These are phyloP conservation scores for Drymodes brunneopygia DNA, from an alignment of 2,113 vertebrate species.

Conservation along the genomic window DNA sequence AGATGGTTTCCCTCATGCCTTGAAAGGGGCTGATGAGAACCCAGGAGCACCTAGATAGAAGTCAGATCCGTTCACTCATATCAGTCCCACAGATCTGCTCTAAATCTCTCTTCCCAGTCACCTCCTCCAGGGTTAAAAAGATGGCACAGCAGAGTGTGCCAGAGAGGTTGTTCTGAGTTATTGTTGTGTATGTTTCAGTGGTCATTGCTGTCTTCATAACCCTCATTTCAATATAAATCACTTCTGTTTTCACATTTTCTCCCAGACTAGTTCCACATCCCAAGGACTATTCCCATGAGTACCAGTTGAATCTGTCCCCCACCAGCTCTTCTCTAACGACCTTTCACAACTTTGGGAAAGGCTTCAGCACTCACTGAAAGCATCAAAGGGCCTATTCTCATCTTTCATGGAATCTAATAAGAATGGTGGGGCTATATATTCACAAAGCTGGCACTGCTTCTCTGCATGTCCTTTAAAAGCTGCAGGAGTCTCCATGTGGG, in stretches of 20 bases:
- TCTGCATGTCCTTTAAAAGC: slow-evolving; percentile 28
- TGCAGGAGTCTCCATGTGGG: slow-evolving; percentile 7
- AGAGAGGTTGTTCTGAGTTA: slow-evolving; percentile 8
- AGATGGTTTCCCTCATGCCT: not conserved
- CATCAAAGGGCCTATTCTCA: slow-evolving; percentile 46
- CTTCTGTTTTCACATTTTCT: slow-evolving; percentile 24
- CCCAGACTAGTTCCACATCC: not conserved
- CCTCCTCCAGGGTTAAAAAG: slow-evolving; percentile 54
- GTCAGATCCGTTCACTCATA: slow-evolving; percentile 1
- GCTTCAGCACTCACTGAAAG: slow-evolving; percentile 28
- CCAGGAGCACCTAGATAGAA: slow-evolving; percentile 50
- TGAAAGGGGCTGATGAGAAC: slow-evolving; percentile 48
- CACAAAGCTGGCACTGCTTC: slow-evolving; percentile 39
- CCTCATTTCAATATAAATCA: slow-evolving; percentile 37
- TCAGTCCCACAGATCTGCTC: slow-evolving; percentile 30
- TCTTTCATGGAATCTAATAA: slow-evolving; percentile 48
- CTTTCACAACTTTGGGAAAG: slow-evolving; percentile 40
- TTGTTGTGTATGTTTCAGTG: slow-evolving; percentile 38
- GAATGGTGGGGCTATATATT: slow-evolving; percentile 46
- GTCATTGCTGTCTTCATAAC: slow-evolving; percentile 25
- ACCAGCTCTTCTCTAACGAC: not conserved
- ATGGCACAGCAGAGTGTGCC: not conserved
- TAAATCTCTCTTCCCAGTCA: slow-evolving; percentile 13
- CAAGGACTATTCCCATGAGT: not conserved
- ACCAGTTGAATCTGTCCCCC: not conserved